Base-by-base conservation (phyloP, 1,140 invertebrate species). In the Drosophila biarmipes region DNA sequence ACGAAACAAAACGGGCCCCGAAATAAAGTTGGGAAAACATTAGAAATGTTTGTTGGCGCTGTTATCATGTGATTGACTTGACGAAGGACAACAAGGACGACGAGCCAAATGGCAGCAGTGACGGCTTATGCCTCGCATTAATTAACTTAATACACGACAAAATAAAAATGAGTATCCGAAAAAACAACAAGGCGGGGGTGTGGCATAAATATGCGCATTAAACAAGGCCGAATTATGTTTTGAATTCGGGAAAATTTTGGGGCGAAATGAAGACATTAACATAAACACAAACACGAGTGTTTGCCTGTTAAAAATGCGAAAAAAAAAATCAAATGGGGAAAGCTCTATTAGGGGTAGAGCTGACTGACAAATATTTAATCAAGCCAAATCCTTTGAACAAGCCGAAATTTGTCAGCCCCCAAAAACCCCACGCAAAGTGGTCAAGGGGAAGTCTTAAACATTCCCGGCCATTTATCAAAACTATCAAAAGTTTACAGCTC, bases 31-130 rank as follows among this genome's bases (percentile, higher is more conserved):
- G 27, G 31, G 27, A 34, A 43, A 63, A 45, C 73, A 81, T 63
- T 55, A 46, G 52, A 71, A 58, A 78, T 56, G 15, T 43, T 48
- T 56, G 66, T 40, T 73, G 45, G 46, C 67, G 40, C 14, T 37
- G 53, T 24, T 55, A 55, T 68, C 46, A 45, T 80, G 73, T 73
- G 77, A 86, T 86, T 86, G 81, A 86, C 81, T 86, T 86, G 81
- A 86, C 68, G 81, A 86, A 81, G 78, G 81, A 75, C 81, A 72
- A 86, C 78, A 61, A 75, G 73, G 82, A 73, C 73, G 59, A 80
- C 62, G 45, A 69, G 72, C 62, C 69, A 57, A 64, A 61, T 45
- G 67, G 37, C 55, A 69, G 48, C 59, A 78, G 56, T 77, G 56
- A 43, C 62, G 55, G 81, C 81, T 80, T 86, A 80, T 73, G 73